Base-by-base conservation (phyloP, 1,140 invertebrate genomes). In the Panagrolaimus sp. region DNA sequence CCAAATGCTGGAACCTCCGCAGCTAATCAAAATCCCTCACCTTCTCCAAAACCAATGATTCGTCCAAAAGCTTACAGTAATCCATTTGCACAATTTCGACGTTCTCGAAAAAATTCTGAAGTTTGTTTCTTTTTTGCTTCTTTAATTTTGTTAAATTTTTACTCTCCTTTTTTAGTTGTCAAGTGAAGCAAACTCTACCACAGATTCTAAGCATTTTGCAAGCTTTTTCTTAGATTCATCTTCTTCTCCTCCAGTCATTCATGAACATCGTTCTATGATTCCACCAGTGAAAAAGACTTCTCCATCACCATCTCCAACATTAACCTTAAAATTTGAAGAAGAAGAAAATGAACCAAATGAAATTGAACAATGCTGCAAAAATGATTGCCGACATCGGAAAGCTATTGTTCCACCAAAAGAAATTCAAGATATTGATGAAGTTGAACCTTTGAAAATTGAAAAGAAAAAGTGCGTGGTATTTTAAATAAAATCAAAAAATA, bases 171-270 rank as follows among this genome's bases (percentile, higher is more conserved):
- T 38, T 38, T 38, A 38, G 32, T 38, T 38, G 7, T 38, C 32
- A 38, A 38, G 32, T 38, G 32, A 38, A 7, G 32, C 2, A 38
- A 38, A 38, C 7, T 38, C 21, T 58, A 21, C 52, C 4, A 58
- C 21, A 21, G 28, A 28, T 58, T 58, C 52, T 21, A 28, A 58
- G 12, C 21, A 58, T 26, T 28, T 26, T 58, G 21, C 52, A 12
- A 58, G 52, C 52, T 58, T 58, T 28, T 58, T 58, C 52, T 21
- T 58, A 28, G 52, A 58, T 26, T 58, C 52, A 58, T 38, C 32
- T 4, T 58, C 52, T 1, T 21, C 15, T 8, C 52, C 52, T 58
- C 52, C 52, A 0, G 52, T 58, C 4, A 58, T 58, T 12, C 28
- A 58, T 14, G 52, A 58, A 58, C 21, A 58, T 58, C 21, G 17